These are phyloP conservation scores for Pollenia labialis DNA, from an alignment of 2,888 invertebrate genomes.

Conservation along the genomic window DNA sequence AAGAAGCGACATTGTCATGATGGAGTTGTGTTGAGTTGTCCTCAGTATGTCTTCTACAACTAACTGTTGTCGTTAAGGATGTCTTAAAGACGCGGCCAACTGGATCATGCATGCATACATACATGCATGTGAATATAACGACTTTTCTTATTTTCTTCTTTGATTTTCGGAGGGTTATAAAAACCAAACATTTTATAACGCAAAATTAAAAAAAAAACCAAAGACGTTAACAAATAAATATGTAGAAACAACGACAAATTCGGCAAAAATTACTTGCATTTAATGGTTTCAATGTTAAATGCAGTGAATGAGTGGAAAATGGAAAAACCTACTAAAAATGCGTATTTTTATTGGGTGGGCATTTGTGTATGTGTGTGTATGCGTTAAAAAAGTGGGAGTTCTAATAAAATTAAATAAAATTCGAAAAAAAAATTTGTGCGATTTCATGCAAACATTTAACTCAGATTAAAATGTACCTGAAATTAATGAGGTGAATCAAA, in stretches of 20 bases:
- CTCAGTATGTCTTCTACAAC: too few relatives aligned
- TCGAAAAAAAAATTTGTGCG: constrained; percentile 4
- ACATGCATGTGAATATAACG: constrained; percentile 4
- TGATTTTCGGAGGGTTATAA: constrained; percentile 50
- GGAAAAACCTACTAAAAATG: constrained; percentile 50
- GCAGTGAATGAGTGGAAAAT: constrained; percentile 45
- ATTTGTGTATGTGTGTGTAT: not conserved
- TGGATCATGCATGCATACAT: not conserved
- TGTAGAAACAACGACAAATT: constrained; percentile 10
- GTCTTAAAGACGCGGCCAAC: too few relatives aligned
- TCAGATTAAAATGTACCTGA: constrained; percentile 44
- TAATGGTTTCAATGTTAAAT: constrained; percentile 70
- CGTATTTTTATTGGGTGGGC: constrained; percentile 11
- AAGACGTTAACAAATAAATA: not conserved
- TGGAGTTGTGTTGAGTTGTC: too few relatives aligned
- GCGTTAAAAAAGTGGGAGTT: not conserved
- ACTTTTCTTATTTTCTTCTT: constrained; percentile 12
- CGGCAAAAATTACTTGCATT: constrained; percentile 64
- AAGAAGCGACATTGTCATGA: too few relatives aligned
- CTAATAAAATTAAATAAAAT: constrained; percentile 55
- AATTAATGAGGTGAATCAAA: constrained; percentile 63
- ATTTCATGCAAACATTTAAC: constrained; percentile 3
- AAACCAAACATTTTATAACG: constrained; percentile 47
- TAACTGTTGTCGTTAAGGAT: too few relatives aligned
- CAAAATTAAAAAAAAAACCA: constrained; percentile 28